phyloP scores from a whole-genome alignment of 1,140 invertebrate genomes.

The Trachymyrmex cornetzi region DNA sequence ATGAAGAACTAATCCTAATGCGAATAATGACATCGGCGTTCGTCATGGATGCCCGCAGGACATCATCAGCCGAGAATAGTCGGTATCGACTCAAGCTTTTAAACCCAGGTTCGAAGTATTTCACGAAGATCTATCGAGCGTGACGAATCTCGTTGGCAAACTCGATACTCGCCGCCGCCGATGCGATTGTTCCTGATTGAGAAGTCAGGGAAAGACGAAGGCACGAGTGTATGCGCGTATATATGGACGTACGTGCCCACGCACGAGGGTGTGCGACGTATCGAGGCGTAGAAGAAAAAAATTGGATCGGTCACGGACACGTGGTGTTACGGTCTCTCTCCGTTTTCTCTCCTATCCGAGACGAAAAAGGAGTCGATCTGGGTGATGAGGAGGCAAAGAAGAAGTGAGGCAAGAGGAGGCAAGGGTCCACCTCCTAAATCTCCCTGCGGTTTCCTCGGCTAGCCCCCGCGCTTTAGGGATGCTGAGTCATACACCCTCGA shows the following conservation, averaged over 20 bases:
- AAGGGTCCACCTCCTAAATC: constrained; percentile 34
- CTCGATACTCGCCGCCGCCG: constrained; percentile 62
- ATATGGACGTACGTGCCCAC: constrained; percentile 24
- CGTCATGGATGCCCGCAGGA: constrained; percentile 32
- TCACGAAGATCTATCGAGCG: constrained; percentile 58
- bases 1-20: background rate
- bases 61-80: background rate
- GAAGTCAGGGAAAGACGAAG: constrained; percentile 72
- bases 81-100: constrained; percentile 34
- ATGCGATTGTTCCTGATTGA: constrained; percentile 75
- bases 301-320: constrained; percentile 83
- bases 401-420: background rate
- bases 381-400: constrained; percentile 41
- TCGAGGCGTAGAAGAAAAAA: constrained; percentile 75
- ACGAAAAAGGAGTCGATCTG: constrained; percentile 64
- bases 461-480: constrained; percentile 74
- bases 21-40: constrained; percentile 38
- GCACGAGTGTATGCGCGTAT: background rate
- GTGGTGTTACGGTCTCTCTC: constrained; percentile 70
- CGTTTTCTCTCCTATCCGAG: constrained; percentile 54
- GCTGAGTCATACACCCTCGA: constrained; percentile 81
- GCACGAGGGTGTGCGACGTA: constrained; percentile 62
- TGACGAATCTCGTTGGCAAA: constrained; percentile 76
- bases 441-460: constrained; percentile 20
- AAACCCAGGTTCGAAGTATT: constrained; percentile 42